Base-by-base conservation (phyloP, 2,888 invertebrate genomes). In the Maniola hyperantus region DNA sequence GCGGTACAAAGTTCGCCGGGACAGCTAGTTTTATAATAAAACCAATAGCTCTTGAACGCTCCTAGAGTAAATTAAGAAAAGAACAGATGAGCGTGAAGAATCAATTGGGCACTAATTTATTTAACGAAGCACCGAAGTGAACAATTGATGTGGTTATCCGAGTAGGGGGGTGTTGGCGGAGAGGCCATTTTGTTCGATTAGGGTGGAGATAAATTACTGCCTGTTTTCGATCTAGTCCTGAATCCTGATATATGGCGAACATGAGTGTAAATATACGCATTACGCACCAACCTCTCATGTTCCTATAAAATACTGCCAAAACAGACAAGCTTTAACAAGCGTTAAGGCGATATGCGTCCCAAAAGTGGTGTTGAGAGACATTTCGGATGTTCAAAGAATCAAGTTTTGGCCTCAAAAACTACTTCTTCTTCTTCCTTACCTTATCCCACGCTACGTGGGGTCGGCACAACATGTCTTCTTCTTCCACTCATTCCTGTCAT, bases 91-190 rank as follows among this genome's bases (percentile, higher is more conserved):
- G 64, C 57, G 65, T 51, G 68, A 70, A 68, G 64, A 62, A 66
- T 77, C 82, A 83, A 84, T 84, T 83, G 81, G 73, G 76, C 76
- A 80, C 79, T 81, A 81, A 83, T 84, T 80, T 78, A 78, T 79
- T 80, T 79, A 80, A 78, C 76, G 77, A 76, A 77, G 74, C 74
- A 71, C 70, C 72, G 71, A 75, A 72, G 72, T 77, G 80, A 82
- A 81, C 80, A 79, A 79, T 83, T 77, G 79, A 75, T 77, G 81
- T 74, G 82, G 82, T 79, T 78, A 72, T 74, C 73, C 64, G 67
- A 71, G 69, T 71, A 63, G 64, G 72, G 69, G 72, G 68, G 71
- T 72, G 73, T 74, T 72, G 70, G 73, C 70, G 72, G 65, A 59
- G 68, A 42, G 66, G 65, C 71, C 70, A 70, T 70, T 71, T 71